Base-by-base conservation (phyloP, 1,140 invertebrate genomes). In the Reticulitermes speratus region DNA sequence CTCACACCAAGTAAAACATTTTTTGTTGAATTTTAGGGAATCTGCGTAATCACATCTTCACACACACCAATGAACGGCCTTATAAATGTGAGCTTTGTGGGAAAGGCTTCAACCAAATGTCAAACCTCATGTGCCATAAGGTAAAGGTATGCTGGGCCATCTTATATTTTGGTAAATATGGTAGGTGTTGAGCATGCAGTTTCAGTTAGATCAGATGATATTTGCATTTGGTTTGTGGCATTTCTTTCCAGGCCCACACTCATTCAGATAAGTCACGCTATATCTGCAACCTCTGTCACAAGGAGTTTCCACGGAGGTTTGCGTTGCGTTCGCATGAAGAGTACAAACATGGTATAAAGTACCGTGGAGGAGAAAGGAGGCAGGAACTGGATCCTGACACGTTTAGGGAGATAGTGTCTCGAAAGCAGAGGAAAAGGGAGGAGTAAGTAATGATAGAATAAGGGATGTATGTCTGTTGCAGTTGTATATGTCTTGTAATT, bases 61-160 rank as follows among this genome's bases (percentile, higher is more conserved):
- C 87, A n/a, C 90, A 90, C 83, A 88, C 89, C 12, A 88, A 89
- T 86, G 89, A 90, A 84, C 69, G 89, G n/a, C 90, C 90, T 48
- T 90, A 89, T 87, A 90, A 91, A 91, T 92, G 96, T 90, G 94
- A 96, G 87, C 91, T 95, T 25, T 97, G 96, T 89, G 91, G 93
- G 82, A 95, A 95, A 88, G 95, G 95, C 25, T 97, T 96, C 91
- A 97, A 96, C 89, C 96, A 97, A 89, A 96, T 96, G 92, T 96
- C 96, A 83, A 96, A 96, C 91, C 92, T 95, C 84, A 94, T 95
- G 86, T 96, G 95, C 89, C 95, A 96, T 89, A 95, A 95, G 90
- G 92, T 94, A 87, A 95, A 95, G 91, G 94, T 94, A 89, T 52
- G 45, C 32, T 8, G 8, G 38, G 2, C 5, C 38, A 38, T 38